Evolutionary conservation across 2,888 invertebrate species (phyloP).

Genomic region (Oeneis ivallda): DNA sequence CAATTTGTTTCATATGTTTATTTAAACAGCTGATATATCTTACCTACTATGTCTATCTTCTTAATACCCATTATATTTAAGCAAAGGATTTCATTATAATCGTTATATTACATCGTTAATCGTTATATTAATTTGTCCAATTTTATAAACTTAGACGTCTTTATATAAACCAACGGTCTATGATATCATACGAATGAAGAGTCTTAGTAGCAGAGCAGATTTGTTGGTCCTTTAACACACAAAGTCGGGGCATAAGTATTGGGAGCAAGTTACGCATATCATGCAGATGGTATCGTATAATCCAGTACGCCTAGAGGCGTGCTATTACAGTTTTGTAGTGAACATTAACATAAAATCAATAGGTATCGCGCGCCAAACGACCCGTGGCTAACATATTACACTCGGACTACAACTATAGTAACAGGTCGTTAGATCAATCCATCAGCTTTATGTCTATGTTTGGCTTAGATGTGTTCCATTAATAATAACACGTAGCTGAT

Average conservation of each 20-base stretch:
- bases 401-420: background rate
- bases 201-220: too few relatives aligned
- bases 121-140: too few relatives aligned
- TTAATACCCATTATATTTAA: too few relatives aligned
- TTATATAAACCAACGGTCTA: too few relatives aligned
- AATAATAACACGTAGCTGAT: too few relatives aligned
- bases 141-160: too few relatives aligned
- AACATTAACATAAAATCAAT: constrained; percentile 13
- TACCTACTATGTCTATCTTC: too few relatives aligned
- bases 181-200: too few relatives aligned
- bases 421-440: background rate
- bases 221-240: background rate
- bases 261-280: background rate
- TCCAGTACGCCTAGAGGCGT: background rate
- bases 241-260: background rate
- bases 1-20: constrained; percentile 11
- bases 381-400: background rate
- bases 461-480: too few relatives aligned
- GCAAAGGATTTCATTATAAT: too few relatives aligned
- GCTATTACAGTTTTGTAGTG: background rate
- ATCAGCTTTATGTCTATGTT: background rate
- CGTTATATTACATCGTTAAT: too few relatives aligned
- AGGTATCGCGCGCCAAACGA: background rate
- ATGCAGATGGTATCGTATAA: background rate
- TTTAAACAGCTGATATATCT: background rate